These are phyloP conservation scores for Tupaia tana DNA, from an alignment of 2,113 vertebrate species.

Conservation along the genomic window DNA sequence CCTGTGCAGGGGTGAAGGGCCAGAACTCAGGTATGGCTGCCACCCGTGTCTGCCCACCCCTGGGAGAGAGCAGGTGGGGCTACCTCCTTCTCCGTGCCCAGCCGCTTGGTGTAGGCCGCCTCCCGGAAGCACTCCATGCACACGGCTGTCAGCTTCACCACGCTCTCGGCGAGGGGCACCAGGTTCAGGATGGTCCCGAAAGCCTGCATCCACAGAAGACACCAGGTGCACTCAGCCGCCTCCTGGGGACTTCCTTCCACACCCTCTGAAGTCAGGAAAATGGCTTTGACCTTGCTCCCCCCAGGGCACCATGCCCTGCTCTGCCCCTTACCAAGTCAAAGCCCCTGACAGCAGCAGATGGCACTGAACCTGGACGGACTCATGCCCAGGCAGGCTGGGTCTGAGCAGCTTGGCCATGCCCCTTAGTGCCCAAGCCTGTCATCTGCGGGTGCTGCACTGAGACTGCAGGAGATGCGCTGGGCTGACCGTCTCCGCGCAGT, in stretches of 20 bases:
- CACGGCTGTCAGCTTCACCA: conserved; percentile 97
- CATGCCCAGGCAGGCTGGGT: background rate
- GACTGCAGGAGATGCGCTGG: too few species aligned
- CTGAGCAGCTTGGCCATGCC: background rate
- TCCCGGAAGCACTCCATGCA: conserved; percentile 97
- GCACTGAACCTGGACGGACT: background rate
- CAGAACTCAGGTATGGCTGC: accelerated
- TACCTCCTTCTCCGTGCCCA: conserved; percentile 95
- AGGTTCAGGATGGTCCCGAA: conserved; percentile 97
- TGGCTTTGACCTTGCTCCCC: background rate
- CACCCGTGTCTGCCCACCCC: accelerated
- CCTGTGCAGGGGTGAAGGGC: conserved; percentile 82
- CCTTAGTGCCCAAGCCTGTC: background rate
- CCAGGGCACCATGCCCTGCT: background rate
- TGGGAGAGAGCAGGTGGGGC: background rate
- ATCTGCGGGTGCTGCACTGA: accelerated
- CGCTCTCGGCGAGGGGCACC: conserved; percentile 95
- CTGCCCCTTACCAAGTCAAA: background rate
- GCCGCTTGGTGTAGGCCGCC: conserved; percentile 96
- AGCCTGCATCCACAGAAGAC: conserved; percentile 81
- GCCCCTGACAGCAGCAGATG: background rate
- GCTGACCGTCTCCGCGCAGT: accelerated
- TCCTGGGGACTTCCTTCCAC: background rate
- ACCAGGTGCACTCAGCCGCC: accelerated
- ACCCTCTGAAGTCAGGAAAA: background rate